Conservation (phyloP, 2,113 vertebrate genomes). For the Bagarius yarrelli region DNA sequence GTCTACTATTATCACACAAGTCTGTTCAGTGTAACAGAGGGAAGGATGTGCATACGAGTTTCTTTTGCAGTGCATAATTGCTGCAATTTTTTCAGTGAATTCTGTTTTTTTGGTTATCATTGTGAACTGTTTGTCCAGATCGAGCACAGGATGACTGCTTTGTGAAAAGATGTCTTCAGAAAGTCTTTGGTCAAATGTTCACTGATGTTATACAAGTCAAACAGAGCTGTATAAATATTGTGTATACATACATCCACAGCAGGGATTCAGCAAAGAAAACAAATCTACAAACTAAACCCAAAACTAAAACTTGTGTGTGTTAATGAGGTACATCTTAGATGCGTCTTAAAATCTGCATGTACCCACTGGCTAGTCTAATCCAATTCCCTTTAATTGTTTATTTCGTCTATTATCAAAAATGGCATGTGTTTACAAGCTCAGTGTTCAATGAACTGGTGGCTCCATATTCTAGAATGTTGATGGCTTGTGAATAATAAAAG, state of each 20-base stretch:
- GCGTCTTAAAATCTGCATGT: not conserved
- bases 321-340: constrained; percentile 14
- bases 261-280: not conserved
- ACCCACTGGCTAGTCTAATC: constrained; percentile 45
- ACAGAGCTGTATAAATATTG: not conserved
- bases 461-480: constrained; percentile 46
- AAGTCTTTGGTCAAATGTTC: not conserved
- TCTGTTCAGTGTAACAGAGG: constrained; percentile 1
- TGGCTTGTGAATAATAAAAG: constrained; percentile 62
- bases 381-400: constrained; percentile 67
- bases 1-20: constrained; percentile 27
- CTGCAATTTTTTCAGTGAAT: not conserved
- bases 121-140: not conserved
- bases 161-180: not conserved
- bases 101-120: not conserved
- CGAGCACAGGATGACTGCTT: not conserved
- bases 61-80: not conserved
- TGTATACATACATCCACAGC: not conserved
- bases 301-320: not conserved
- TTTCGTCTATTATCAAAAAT: constrained; percentile 63
- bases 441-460: constrained; percentile 62
- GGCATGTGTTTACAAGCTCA: constrained; percentile 69
- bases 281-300: not conserved
- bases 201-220: not conserved
- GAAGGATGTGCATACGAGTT: not conserved